A percentile compares a stretch with the other conserved stretches of the same genome.
Evolutionary conservation across 2,888 invertebrate species (phyloP).

Genomic region (Dicycla oo): DNA sequence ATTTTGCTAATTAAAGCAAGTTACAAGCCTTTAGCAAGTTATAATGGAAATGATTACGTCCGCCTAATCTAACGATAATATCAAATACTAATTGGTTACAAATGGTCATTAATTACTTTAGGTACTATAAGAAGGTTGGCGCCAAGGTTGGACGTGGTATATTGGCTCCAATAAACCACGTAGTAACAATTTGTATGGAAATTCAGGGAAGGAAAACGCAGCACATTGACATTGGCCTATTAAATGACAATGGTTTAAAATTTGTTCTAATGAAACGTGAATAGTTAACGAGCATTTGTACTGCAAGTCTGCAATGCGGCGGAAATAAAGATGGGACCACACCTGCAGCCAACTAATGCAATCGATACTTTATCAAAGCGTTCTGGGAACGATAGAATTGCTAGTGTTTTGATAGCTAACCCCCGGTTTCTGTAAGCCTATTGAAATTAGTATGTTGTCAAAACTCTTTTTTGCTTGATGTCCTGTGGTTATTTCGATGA

Average conservation of each 20-base stretch:
- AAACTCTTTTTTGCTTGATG: neutral
- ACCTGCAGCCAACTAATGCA: constrained; percentile 1
- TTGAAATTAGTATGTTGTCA: neutral
- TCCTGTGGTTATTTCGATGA: neutral
- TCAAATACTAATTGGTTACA: constrained; percentile 53
- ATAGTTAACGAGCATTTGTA: constrained; percentile 49
- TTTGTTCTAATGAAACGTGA: constrained; percentile 34
- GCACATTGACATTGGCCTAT: constrained; percentile 58
- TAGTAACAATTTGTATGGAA: constrained; percentile 20
- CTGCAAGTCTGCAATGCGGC: constrained; percentile 40
- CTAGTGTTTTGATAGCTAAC: neutral
- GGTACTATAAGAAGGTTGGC: constrained; percentile 38
- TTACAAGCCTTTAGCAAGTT: constrained; percentile 25
- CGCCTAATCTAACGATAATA: constrained; percentile 39
- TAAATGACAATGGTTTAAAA: constrained; percentile 40
- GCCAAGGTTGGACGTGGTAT: constrained; percentile 52
- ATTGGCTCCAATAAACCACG: constrained; percentile 38
- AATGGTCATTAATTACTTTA: constrained; percentile 46
- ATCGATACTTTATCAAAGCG: neutral
- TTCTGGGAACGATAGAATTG: neutral
- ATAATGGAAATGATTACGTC: constrained; percentile 42
- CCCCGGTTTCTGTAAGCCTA: neutral
- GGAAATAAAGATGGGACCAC: constrained; percentile 18
- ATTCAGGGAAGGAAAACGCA: constrained; percentile 60
- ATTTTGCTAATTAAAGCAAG: constrained; percentile 24